A percentile compares a stretch with the other conserved stretches of the same genome.
Conservation (phyloP, 2,113 vertebrate species). For the Gracilinanus agilis region DNA sequence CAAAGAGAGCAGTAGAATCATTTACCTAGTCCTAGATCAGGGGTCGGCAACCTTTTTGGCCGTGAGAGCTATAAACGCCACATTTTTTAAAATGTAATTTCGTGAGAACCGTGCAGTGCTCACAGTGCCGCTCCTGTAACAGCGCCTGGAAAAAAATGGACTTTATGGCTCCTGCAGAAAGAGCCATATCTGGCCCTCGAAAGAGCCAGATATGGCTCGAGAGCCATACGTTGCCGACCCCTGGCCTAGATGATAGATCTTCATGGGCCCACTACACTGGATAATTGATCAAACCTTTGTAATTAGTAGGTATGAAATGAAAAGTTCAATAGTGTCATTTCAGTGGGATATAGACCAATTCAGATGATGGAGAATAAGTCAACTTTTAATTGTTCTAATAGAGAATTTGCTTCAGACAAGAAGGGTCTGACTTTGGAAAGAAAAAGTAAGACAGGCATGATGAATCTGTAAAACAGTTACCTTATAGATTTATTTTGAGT, state of each 20-base stretch:
- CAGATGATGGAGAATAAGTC: constrained; percentile 22
- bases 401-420: constrained; percentile 9
- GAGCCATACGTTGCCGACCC: too few relatives aligned
- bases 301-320: constrained; percentile 35
- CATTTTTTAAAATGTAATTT: too few relatives aligned
- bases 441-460: constrained; percentile 36
- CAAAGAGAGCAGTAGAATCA: background rate
- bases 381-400: background rate
- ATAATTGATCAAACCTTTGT: constrained; percentile 24
- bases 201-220: too few relatives aligned
- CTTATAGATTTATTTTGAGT: constrained; percentile 37
- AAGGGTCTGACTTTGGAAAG: constrained; percentile 34
- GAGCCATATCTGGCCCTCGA: too few relatives aligned
- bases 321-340: constrained; percentile 17
- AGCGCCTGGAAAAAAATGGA: too few relatives aligned
- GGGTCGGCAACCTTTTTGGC: too few relatives aligned
- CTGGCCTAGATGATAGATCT: constrained; percentile 17
- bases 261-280: background rate
- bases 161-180: too few relatives aligned
- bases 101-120: too few relatives aligned
- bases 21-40: too few relatives aligned
- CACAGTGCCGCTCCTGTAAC: too few relatives aligned
- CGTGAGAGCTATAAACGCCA: too few relatives aligned
- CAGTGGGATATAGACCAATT: constrained; percentile 37
- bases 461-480: constrained; percentile 21